These are phyloP conservation scores for Ferdinandea cuprea DNA, from an alignment of 2,888 invertebrate genomes.

Conservation along the genomic window DNA sequence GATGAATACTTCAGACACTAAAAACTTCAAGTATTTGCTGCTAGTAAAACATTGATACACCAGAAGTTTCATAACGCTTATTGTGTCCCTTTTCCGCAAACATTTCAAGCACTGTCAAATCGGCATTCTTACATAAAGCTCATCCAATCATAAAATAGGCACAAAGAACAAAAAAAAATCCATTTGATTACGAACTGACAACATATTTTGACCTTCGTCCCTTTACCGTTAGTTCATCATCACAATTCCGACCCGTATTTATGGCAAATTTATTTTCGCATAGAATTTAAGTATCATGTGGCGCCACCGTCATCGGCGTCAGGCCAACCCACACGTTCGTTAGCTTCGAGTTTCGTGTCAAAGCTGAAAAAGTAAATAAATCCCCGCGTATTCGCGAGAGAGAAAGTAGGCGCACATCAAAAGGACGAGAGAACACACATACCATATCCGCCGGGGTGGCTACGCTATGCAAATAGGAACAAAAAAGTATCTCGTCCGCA, in stretches of 20 bases:
- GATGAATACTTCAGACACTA: no score
- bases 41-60: no score
- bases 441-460: slow-evolving; percentile 13
- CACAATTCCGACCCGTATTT: slow-evolving; percentile 16
- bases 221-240: slow-evolving; percentile 26
- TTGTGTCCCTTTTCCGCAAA: no score
- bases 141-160: background rate
- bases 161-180: no score
- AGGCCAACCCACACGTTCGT: background rate
- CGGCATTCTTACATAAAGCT: background rate
- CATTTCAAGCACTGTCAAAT: background rate
- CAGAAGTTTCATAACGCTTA: no score
- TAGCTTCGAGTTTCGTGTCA: background rate
- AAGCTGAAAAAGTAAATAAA: slow-evolving; percentile 17
- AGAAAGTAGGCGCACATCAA: slow-evolving; percentile 29
- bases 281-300: slow-evolving; percentile 39
- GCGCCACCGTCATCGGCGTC: slow-evolving; percentile 6
- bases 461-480: slow-evolving; percentile 16
- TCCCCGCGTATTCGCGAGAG: background rate
- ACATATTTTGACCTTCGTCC: slow-evolving; percentile 16
- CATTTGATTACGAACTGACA: slow-evolving; percentile 20
- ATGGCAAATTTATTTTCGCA: slow-evolving; percentile 21
- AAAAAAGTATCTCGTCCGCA: slow-evolving; percentile 42
- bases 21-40: no score
- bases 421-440: background rate